These are phyloP conservation scores for Calameuta idolon DNA, from an alignment of 2,888 invertebrate genomes.

Conservation along the genomic window DNA sequence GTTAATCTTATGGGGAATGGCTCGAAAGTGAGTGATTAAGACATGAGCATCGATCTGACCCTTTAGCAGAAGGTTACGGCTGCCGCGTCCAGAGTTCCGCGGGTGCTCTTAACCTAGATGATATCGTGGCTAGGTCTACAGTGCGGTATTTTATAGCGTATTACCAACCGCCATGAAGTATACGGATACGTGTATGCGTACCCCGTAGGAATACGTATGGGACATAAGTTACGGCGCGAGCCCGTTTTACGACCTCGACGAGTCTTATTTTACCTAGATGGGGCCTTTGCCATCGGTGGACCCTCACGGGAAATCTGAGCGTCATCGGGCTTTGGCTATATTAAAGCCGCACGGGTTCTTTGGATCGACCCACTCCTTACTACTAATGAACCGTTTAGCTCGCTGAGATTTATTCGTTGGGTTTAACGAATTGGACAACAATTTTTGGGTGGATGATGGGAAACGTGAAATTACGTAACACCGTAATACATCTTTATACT, in stretches of 20 bases:
- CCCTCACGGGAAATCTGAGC: conserved; percentile 4
- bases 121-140: conserved; percentile 61
- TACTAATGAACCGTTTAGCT: conserved; percentile 22
- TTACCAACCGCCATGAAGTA: conserved; percentile 58
- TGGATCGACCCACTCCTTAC: conserved; percentile 1
- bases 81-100: conserved; percentile 29
- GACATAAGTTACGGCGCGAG: conserved; percentile 53
- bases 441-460: not conserved
- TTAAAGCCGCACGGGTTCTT: not conserved
- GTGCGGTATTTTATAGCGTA: conserved; percentile 58
- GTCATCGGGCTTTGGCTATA: not conserved
- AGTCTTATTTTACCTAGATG: conserved; percentile 50
- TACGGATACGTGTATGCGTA: conserved; percentile 30
- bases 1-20: not conserved
- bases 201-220: conserved; percentile 44
- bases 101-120: conserved; percentile 60
- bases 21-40: not conserved
- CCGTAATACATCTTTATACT: not conserved
- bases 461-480: not conserved
- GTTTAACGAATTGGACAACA: not conserved
- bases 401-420: not conserved
- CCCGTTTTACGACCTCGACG: conserved; percentile 49
- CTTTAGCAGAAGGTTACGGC: not conserved
- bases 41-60: not conserved
- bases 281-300: conserved; percentile 8